Evolutionary conservation across 2,797 vertebrate species (phyloP).

Genomic region (Crocodylus rhombifer): DNA sequence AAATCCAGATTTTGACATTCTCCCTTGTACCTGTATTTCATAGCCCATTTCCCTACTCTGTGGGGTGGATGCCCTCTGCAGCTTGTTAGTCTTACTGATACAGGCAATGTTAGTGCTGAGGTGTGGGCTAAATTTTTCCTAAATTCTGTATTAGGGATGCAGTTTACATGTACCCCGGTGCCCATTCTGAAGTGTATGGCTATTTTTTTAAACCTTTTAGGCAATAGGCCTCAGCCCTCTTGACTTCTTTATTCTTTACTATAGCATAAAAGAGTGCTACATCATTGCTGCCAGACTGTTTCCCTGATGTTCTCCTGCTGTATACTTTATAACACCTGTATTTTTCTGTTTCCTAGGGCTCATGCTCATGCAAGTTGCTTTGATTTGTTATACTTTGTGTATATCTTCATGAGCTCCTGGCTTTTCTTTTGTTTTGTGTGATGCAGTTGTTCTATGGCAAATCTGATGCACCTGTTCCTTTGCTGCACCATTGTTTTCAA

Average conservation of each 20-base stretch:
- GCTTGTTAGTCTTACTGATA: background rate
- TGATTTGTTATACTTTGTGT: background rate
- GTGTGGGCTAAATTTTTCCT: background rate
- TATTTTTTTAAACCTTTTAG: background rate
- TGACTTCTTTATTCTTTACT: background rate
- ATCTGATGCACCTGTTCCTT: no score
- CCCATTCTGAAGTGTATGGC: background rate
- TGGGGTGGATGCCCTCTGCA: background rate
- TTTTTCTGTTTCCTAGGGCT: background rate
- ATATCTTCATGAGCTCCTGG: background rate
- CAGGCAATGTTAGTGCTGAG: background rate
- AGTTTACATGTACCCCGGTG: background rate
- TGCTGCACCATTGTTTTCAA: background rate
- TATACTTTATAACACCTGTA: rapidly evolving
- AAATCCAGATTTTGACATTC: background rate
- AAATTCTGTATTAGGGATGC: background rate
- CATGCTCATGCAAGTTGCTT: background rate
- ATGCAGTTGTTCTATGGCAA: background rate
- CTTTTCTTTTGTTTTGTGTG: background rate
- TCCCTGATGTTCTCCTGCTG: background rate
- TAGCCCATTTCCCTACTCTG: background rate
- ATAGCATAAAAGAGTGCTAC: background rate
- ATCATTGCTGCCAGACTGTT: no score
- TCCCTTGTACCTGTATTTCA: background rate
- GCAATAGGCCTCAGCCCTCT: background rate